phyloP scores from a whole-genome alignment of 2,797 vertebrate species.

The Epinephelus coioides region DNA sequence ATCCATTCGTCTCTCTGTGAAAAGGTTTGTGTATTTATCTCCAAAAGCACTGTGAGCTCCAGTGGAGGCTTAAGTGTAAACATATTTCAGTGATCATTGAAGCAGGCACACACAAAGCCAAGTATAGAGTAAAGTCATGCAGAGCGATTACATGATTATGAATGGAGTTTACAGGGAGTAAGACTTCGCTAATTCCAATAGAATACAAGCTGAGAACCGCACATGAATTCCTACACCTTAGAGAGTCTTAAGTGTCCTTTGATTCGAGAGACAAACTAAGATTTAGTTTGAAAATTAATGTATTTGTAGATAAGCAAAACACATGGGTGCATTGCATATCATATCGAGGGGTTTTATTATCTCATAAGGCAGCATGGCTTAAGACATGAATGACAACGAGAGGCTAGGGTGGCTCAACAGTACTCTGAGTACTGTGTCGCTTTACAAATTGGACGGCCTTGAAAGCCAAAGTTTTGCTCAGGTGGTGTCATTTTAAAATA shows the following conservation, averaged over 20 bases:
- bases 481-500: slow-evolving; percentile 49
- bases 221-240: slow-evolving; percentile 35
- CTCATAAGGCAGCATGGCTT: slow-evolving; percentile 85
- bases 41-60: slow-evolving; percentile 64
- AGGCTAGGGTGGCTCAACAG: slow-evolving; percentile 58
- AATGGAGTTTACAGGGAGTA: slow-evolving; percentile 56
- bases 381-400: slow-evolving; percentile 77
- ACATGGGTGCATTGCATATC: slow-evolving; percentile 70
- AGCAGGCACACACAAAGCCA: slow-evolving; percentile 84
- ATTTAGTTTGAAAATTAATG: slow-evolving; percentile 37
- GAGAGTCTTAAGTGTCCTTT: slow-evolving; percentile 33
- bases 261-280: slow-evolving; percentile 46
- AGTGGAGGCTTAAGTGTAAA: slow-evolving; percentile 79
- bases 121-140: slow-evolving; percentile 81
- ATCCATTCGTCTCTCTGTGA: slow-evolving; percentile 38
- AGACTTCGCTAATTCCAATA: slow-evolving; percentile 44
- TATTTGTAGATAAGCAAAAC: slow-evolving; percentile 61
- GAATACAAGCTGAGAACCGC: slow-evolving; percentile 49
- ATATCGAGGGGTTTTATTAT: slow-evolving; percentile 59
- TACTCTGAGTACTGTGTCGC: slow-evolving; percentile 36
- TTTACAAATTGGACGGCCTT: slow-evolving; percentile 44
- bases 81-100: slow-evolving; percentile 78
- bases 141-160: slow-evolving; percentile 77
- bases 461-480: slow-evolving; percentile 38
- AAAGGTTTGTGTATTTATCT: slow-evolving; percentile 42